Percentiles rank a stretch among this genome's conserved stretches.
Conservation (phyloP, 2,888 invertebrate genomes). For the Siphlonurus alternatus region DNA sequence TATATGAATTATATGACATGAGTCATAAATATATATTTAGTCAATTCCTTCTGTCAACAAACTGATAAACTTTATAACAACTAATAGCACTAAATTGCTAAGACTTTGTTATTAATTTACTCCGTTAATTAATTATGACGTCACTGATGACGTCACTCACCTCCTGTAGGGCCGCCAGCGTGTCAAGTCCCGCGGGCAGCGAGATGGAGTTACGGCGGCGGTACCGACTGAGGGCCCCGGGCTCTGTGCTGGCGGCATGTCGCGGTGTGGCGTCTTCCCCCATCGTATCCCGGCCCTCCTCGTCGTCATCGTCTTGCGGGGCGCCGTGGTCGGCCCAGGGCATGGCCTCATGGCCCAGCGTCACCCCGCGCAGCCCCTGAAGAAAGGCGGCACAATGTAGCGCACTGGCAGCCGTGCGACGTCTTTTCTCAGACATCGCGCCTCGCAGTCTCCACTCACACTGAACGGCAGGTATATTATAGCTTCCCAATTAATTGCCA, state of each 20-base stretch:
- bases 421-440: not conserved
- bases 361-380: not conserved
- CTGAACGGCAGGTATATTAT: too few relatives aligned
- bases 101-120: too few relatives aligned
- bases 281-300: not conserved
- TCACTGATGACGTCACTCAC: too few relatives aligned
- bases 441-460: too few relatives aligned
- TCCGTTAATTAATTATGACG: too few relatives aligned
- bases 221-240: constrained; percentile 16
- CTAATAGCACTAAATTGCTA: too few relatives aligned
- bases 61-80: too few relatives aligned
- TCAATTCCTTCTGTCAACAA: too few relatives aligned
- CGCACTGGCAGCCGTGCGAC: not conserved
- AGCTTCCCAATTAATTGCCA: too few relatives aligned
- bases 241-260: not conserved
- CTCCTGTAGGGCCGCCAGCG: constrained; percentile 17
- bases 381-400: too few relatives aligned
- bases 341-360: not conserved
- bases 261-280: constrained; percentile 2
- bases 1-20: too few relatives aligned
- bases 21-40: too few relatives aligned
- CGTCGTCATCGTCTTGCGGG: not conserved
- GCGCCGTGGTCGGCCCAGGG: not conserved
- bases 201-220: constrained; percentile 54
- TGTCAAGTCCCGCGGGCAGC: constrained; percentile 50